Evolutionary conservation across 2,888 invertebrate genomes (phyloP).

Genomic region (Drosophila monieri): DNA sequence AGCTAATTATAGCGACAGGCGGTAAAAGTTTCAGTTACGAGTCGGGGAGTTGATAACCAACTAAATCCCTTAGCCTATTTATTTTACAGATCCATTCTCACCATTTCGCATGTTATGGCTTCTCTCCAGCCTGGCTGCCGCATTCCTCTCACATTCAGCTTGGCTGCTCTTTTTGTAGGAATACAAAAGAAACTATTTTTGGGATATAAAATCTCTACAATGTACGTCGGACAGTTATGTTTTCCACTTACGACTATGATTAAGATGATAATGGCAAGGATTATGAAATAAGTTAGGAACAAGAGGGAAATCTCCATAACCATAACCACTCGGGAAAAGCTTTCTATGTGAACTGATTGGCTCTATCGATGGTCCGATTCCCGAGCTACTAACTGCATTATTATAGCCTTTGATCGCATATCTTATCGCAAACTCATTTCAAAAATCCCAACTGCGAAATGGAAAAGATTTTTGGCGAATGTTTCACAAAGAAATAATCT

Average conservation of each 20-base stretch:
- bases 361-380: neutral
- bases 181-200: constrained; percentile 19
- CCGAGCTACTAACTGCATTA: neutral
- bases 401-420: neutral
- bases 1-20: constrained; percentile 28
- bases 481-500: neutral
- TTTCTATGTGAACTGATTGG: neutral
- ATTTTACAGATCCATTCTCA: constrained; percentile 14
- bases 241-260: neutral
- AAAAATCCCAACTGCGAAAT: neutral
- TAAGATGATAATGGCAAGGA: neutral
- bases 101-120: constrained; percentile 9
- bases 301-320: neutral
- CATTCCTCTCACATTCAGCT: neutral
- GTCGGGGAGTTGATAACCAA: neutral
- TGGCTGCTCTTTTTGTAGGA: constrained; percentile 9
- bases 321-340: neutral
- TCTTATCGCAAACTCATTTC: neutral
- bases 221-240: neutral
- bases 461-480: neutral
- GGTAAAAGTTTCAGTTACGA: constrained; percentile 13
- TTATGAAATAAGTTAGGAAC: neutral
- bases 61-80: neutral
- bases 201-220: neutral
- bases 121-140: neutral